phyloP scores from a whole-genome alignment of 2,797 vertebrate species.

The Gymnopithys bicolor region DNA sequence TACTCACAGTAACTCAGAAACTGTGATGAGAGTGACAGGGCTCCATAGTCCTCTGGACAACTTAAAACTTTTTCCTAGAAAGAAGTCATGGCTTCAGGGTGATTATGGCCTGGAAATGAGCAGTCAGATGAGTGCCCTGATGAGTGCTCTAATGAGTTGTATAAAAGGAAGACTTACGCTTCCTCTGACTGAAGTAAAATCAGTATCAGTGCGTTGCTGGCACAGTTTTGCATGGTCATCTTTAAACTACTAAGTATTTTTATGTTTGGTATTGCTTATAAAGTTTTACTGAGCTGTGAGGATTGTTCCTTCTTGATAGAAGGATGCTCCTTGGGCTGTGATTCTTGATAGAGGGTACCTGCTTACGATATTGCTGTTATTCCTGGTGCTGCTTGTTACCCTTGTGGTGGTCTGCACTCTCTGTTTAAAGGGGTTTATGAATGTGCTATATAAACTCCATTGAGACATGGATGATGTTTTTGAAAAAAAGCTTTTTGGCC shows the following conservation, averaged over 20 bases:
- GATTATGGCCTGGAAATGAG: neutral
- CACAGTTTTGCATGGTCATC: neutral
- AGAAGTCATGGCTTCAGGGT: neutral
- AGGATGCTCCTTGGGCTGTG: neutral
- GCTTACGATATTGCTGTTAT: fast-evolving
- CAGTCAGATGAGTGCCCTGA: neutral
- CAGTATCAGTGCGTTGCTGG: neutral
- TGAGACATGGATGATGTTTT: neutral
- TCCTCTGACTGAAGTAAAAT: neutral
- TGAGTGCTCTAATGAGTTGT: neutral
- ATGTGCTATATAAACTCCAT: neutral
- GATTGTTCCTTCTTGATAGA: neutral
- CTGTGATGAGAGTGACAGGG: neutral
- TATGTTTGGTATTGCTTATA: neutral
- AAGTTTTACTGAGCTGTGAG: neutral
- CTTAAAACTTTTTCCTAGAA: neutral
- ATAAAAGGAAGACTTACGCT: neutral
- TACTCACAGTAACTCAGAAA: neutral
- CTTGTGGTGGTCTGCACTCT: neutral
- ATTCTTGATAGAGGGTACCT: neutral
- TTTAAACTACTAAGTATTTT: neutral
- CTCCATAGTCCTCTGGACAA: neutral
- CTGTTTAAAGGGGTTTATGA: neutral
- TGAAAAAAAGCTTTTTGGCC: neutral
- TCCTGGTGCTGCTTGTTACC: neutral